These are phyloP conservation scores for Tachyglossus aculeatus DNA, from an alignment of 2,797 vertebrate species.

Conservation along the genomic window DNA sequence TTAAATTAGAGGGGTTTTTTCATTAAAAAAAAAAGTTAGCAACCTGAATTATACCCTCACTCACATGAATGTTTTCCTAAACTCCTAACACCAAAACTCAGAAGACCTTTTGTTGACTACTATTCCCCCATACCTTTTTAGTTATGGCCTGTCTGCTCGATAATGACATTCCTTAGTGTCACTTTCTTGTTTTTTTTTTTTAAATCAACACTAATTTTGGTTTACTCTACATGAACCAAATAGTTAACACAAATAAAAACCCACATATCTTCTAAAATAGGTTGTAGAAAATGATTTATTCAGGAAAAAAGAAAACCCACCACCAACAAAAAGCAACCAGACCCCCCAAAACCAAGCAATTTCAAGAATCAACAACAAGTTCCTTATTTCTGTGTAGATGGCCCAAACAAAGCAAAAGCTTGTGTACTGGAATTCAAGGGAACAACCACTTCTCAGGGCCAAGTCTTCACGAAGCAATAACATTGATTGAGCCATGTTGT, in stretches of 20 bases:
- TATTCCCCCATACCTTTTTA: too few relatives aligned
- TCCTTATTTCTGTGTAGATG: neutral
- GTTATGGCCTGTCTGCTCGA: neutral
- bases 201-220: conserved; percentile 1
- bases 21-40: too few relatives aligned
- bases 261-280: neutral
- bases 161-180: neutral
- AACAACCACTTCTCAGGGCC: neutral
- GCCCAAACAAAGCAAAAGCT: neutral
- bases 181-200: conserved; percentile 6
- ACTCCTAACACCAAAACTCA: too few relatives aligned
- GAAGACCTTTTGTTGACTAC: too few relatives aligned
- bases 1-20: too few relatives aligned
- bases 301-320: neutral
- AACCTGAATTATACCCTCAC: too few relatives aligned
- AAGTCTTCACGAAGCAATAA: too few relatives aligned
- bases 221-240: neutral
- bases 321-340: too few relatives aligned
- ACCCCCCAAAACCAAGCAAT: neutral
- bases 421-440: neutral
- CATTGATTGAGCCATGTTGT: too few relatives aligned
- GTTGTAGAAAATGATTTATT: neutral
- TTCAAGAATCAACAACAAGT: conserved; percentile 6
- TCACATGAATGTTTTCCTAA: too few relatives aligned
- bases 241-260: neutral